Percentiles rank a stretch among this genome's conserved stretches.
Evolutionary conservation across 2,113 vertebrate genomes (phyloP).

Genomic region (Porphyrio hochstetteri): DNA sequence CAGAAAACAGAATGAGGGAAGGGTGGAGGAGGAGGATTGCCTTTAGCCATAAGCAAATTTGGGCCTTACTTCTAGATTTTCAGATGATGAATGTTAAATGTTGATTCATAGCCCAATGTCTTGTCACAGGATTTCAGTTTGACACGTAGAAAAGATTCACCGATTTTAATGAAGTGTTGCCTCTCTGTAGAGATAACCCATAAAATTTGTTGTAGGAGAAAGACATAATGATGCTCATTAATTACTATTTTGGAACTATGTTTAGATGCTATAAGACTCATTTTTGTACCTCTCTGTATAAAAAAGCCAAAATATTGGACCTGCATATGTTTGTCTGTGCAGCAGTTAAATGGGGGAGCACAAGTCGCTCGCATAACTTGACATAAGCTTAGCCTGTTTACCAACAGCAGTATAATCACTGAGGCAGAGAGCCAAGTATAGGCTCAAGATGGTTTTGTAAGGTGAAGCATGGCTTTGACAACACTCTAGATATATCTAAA

Average conservation of each 20-base stretch:
- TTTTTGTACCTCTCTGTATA: neutral
- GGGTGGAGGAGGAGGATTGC: accelerated
- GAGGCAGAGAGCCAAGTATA: neutral
- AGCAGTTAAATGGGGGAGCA: neutral
- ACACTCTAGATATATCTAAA: neutral
- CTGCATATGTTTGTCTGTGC: neutral
- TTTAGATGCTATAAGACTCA: neutral
- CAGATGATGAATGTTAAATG: neutral
- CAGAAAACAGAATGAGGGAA: neutral
- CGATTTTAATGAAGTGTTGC: neutral
- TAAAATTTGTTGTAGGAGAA: neutral
- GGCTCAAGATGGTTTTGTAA: neutral
- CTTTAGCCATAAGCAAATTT: neutral
- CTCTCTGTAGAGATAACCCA: neutral
- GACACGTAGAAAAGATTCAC: neutral
- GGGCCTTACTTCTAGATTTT: neutral
- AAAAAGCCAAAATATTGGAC: neutral
- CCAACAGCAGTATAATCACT: neutral
- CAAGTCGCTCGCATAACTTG: neutral
- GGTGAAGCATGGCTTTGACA: neutral
- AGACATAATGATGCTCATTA: neutral
- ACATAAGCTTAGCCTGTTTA: neutral
- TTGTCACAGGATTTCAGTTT: neutral
- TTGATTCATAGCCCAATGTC: neutral
- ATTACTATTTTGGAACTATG: neutral